These are phyloP conservation scores for Brachyistius frenatus DNA, from an alignment of 2,113 vertebrate genomes.

Conservation along the genomic window DNA sequence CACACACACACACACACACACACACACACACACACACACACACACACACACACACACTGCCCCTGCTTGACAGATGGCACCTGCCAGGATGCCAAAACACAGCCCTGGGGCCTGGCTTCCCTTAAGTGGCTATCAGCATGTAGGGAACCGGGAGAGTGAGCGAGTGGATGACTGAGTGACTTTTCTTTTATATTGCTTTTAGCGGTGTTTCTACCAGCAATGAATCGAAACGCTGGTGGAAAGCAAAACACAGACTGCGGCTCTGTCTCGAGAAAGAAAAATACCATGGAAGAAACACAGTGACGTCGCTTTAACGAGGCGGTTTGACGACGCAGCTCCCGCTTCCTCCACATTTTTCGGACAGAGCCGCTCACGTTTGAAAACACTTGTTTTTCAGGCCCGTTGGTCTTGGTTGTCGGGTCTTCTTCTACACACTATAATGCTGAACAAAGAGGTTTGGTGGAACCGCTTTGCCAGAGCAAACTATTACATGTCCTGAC, in stretches of 20 bases:
- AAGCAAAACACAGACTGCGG: conserved; percentile 12
- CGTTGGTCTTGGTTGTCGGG: conserved; percentile 14
- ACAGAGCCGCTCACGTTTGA: not conserved
- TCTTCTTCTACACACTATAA: conserved; percentile 7
- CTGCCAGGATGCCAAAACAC: conserved; percentile 70
- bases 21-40: conserved; percentile 5
- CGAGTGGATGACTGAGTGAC: conserved; percentile 61
- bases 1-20: conserved; percentile 30
- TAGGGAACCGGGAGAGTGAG: conserved; percentile 59
- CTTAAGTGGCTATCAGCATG: conserved; percentile 72
- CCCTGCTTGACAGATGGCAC: conserved; percentile 75
- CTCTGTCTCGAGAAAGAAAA: conserved; percentile 16
- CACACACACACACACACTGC: conserved; percentile 27
- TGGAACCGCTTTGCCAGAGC: not conserved
- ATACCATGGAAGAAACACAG: conserved; percentile 3
- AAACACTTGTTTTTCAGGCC: conserved; percentile 24
- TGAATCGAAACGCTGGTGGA: conserved; percentile 19
- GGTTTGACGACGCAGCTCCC: not conserved
- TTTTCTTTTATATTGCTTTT: conserved; percentile 55
- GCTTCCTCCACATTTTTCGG: not conserved
- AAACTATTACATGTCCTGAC: not conserved
- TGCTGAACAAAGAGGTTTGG: not conserved
- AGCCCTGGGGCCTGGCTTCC: conserved; percentile 64
- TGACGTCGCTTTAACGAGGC: conserved; percentile 27
- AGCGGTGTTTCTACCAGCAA: conserved; percentile 27